Base-by-base conservation (phyloP, 2,113 vertebrate species). In the Pyrgilauda ruficollis region DNA sequence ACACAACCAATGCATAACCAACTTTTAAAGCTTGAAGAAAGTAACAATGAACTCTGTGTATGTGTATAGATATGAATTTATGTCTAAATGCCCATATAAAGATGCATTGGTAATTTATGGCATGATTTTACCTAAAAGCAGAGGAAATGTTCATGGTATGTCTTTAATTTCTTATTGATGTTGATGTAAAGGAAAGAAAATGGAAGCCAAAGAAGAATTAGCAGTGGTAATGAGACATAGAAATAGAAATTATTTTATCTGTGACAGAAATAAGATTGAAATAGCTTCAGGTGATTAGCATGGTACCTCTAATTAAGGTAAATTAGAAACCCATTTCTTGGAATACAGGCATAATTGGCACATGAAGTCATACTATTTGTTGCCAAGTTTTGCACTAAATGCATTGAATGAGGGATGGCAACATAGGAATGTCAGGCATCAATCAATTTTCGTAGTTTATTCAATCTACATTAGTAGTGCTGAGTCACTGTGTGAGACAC, bases 401-500 rank as follows among this genome's bases (percentile, higher is more conserved):
- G 33, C 41, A 27, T 61, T 62, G 41, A 41, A 41, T 41, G 41
- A 41, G 41, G 41, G 41, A 69, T 18, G 41, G 4, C 16, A 46
- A 73, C 28, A 12, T 27, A 41, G 28, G 33, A 61, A 46, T 33
- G 27, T 44, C 43, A 72, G 61, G 61, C 4, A 49, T 73, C 44
- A 59, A 81, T 15, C 2, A 39, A 33, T 53, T 77, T 81, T 77
- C 53, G 52, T 5, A 9, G 10, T n/a, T 84, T 63, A 24, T 63
- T 43, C 19, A 76, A 20, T 46, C 52, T 58, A 7, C 16, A 7
- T 70, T 35, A 62, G 26, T 37, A 7, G 14, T 70, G 6, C 15
- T 31, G 37, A 52, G 12, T 62, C 20, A 37, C 39, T 9, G 14
- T 0, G 0, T 52, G 37, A 22, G 26, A 12, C 37, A 41, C 12